These are phyloP conservation scores for Syngnathus rostellatus DNA, from an alignment of 2,797 vertebrate species.

Conservation along the genomic window DNA sequence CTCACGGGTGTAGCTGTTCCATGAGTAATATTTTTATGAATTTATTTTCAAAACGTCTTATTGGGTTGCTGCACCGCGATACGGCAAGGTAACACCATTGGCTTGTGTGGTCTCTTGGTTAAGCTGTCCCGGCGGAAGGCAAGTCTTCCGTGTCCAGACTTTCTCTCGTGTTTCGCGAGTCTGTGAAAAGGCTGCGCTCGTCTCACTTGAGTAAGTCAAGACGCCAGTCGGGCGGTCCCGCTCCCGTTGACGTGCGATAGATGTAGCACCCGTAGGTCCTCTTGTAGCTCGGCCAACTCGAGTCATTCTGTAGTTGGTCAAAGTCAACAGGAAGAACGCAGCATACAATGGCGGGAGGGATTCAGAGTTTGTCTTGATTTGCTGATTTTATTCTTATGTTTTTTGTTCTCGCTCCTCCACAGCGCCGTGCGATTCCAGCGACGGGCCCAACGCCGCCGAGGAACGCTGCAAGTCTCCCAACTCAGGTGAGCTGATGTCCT, in stretches of 20 bases:
- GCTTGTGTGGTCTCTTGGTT: constrained; percentile 57
- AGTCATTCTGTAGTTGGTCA: background rate
- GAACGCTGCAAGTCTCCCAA: constrained; percentile 96
- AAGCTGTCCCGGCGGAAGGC: constrained; percentile 80
- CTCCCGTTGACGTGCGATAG: constrained; percentile 8
- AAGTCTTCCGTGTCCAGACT: constrained; percentile 87
- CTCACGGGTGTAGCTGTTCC: background rate
- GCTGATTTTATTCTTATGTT: background rate
- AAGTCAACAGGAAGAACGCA: background rate
- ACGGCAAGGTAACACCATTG: background rate
- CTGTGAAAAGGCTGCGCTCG: constrained; percentile 85
- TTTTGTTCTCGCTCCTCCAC: constrained; percentile 25
- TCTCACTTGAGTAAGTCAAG: constrained; percentile 87
- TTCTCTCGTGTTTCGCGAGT: constrained; percentile 87
- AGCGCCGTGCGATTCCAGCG: constrained; percentile 83
- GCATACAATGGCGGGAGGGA: background rate
- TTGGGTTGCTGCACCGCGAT: background rate
- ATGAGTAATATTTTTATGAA: background rate
- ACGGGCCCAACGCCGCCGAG: constrained; percentile 77
- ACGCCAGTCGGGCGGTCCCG: background rate
- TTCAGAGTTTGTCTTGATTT: background rate
- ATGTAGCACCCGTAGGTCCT: background rate
- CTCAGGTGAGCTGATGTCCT: constrained; percentile 74
- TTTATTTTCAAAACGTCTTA: too few relatives aligned
- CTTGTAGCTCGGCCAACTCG: constrained; percentile 2